These are phyloP conservation scores for Caiman crocodilus DNA, from an alignment of 2,797 vertebrate genomes.

Conservation along the genomic window DNA sequence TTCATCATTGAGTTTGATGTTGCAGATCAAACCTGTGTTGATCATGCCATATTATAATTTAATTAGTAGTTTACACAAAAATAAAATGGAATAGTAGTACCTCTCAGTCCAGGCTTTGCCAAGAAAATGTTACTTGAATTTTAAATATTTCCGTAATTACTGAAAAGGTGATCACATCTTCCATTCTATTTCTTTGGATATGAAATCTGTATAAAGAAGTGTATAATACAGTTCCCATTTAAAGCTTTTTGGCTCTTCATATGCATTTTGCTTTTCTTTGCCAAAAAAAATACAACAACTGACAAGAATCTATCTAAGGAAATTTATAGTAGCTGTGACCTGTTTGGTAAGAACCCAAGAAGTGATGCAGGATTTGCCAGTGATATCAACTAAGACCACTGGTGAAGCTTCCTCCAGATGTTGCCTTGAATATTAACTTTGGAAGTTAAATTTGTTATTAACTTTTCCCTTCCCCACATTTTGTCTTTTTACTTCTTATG, in stretches of 20 bases:
- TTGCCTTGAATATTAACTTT: neutral
- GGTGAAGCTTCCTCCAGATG: neutral
- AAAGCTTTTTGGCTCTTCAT: neutral
- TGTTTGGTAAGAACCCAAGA: neutral
- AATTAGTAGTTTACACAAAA: neutral
- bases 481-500: neutral
- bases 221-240: conserved; percentile 26
- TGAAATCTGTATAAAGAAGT: neutral
- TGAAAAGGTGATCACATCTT: neutral
- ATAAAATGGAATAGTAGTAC: conserved; percentile 10
- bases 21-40: neutral
- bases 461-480: neutral
- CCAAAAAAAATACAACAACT: neutral
- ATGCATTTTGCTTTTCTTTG: neutral
- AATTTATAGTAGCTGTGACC: conserved; percentile 6
- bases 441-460: accelerated
- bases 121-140: neutral
- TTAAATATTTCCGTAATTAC: neutral
- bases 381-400: neutral
- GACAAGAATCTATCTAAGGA: neutral
- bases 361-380: neutral
- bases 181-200: no score
- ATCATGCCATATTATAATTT: neutral
- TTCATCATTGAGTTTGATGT: neutral
- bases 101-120: conserved; percentile 33